A percentile compares a stretch with the other conserved stretches of the same genome.
Evolutionary conservation across 2,888 invertebrate genomes (phyloP).

Genomic region (Serripes groenlandicus): DNA sequence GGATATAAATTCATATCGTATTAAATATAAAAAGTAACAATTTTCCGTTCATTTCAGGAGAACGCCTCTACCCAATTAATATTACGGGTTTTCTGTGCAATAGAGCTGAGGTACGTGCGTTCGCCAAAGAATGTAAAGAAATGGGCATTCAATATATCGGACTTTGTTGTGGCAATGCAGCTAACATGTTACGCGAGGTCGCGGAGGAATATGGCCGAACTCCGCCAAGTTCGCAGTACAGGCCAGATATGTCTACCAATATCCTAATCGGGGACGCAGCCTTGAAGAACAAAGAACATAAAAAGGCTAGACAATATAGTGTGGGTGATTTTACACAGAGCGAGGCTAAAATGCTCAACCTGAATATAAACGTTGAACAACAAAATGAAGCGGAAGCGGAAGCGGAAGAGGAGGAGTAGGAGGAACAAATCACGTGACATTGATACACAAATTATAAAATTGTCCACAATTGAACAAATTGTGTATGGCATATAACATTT

Average conservation of each 20-base stretch:
- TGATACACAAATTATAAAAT: no score
- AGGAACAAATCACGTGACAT: conserved; percentile 4
- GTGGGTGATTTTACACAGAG: conserved; percentile 37
- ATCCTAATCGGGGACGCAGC: conserved; percentile 50
- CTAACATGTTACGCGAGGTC: conserved; percentile 76
- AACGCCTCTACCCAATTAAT: conserved; percentile 71
- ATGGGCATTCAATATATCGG: conserved; percentile 82
- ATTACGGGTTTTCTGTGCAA: conserved; percentile 68
- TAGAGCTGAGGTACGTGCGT: conserved; percentile 73
- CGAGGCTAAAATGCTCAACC: conserved; percentile 24
- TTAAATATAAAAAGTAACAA: no score
- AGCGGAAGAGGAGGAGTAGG: no score
- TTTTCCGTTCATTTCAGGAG: conserved; percentile 30
- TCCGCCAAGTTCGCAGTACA: conserved; percentile 74
- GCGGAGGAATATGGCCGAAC: conserved; percentile 77
- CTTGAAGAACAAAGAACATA: conserved; percentile 34
- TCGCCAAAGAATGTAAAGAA: conserved; percentile 76
- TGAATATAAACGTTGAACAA: conserved; percentile 8
- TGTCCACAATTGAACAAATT: no score
- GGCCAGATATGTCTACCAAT: conserved; percentile 59
- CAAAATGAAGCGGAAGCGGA: conserved; percentile 1
- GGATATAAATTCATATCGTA: no score
- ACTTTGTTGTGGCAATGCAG: conserved; percentile 82
- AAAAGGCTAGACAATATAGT: conserved; percentile 39
- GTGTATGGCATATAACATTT: no score